A percentile compares a stretch with the other conserved stretches of the same genome.
Conservation (phyloP, 2,888 invertebrate species). For the Euproctis similis region DNA sequence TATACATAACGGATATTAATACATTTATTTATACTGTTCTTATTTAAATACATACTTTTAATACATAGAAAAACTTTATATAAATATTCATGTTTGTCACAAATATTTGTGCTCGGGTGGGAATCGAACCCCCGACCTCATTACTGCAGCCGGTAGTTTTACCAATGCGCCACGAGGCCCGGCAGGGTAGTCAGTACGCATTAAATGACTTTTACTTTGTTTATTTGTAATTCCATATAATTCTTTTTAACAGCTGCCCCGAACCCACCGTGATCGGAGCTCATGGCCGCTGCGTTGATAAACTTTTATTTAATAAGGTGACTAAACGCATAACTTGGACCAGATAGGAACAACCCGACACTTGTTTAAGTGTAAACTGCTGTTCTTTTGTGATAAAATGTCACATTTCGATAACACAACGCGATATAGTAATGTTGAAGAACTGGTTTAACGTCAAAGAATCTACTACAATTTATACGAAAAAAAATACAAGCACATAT, state of each 20-base stretch:
- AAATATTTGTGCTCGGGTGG: no score
- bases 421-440: slow-evolving; percentile 30
- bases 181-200: no score
- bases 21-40: no score
- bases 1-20: no score
- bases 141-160: no score
- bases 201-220: no score
- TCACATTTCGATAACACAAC: slow-evolving; percentile 70
- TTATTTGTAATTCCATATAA: slow-evolving; percentile 23
- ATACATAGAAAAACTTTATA: no score
- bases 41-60: no score
- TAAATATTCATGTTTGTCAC: no score
- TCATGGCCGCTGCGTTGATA: slow-evolving; percentile 40
- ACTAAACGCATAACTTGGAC: slow-evolving; percentile 57
- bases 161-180: no score
- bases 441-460: slow-evolving; percentile 41
- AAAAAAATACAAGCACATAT: slow-evolving; percentile 17
- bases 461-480: slow-evolving; percentile 32
- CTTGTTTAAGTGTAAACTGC: slow-evolving; percentile 73
- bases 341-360: slow-evolving; percentile 55
- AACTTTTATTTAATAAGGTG: slow-evolving; percentile 64
- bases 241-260: slow-evolving; percentile 15
- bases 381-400: slow-evolving; percentile 66
- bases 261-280: no score
- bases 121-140: no score